Percentiles rank a stretch among this genome's conserved stretches.
phyloP scores from a whole-genome alignment of 53 echinoderm and acorn worm species.

The Luidia sarsii region DNA sequence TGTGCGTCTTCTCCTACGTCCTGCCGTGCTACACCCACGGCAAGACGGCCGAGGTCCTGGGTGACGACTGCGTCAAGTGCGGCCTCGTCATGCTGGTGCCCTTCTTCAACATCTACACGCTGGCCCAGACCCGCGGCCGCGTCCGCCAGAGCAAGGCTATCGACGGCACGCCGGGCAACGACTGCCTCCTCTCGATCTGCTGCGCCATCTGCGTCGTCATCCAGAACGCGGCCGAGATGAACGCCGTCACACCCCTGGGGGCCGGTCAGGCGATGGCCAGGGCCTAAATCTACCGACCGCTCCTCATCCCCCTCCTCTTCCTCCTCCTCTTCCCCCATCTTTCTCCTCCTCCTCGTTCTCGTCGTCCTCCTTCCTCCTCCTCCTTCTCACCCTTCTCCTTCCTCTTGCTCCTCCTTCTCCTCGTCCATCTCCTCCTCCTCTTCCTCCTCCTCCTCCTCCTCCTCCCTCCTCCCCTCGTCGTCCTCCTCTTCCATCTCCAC shows the following conservation, averaged over 20 bases:
- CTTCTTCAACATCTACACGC: constrained; percentile 5
- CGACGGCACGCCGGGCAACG: background rate
- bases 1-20: constrained; percentile 77
- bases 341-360: too few species aligned
- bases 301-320: too few species aligned
- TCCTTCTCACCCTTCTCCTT: too few species aligned
- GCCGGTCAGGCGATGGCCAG: constrained; percentile 22
- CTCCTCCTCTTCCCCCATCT: too few species aligned
- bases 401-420: too few species aligned
- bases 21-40: constrained; percentile 87
- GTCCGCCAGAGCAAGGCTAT: constrained; percentile 6
- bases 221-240: constrained; percentile 21
- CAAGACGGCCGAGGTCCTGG: constrained; percentile 59
- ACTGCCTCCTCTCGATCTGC: background rate
- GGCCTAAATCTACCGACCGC: background rate
- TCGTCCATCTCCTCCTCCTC: too few species aligned
- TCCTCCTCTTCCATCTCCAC: too few species aligned
- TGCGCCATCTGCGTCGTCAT: constrained; percentile 11
- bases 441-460: too few species aligned
- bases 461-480: too few species aligned
- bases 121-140: background rate
- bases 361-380: too few species aligned
- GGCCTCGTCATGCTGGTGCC: constrained; percentile 15
- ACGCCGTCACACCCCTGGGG: background rate
- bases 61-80: constrained; percentile 5